Evolutionary conservation across 2,113 vertebrate species (phyloP).

Genomic region (Etheostoma spectabile): DNA sequence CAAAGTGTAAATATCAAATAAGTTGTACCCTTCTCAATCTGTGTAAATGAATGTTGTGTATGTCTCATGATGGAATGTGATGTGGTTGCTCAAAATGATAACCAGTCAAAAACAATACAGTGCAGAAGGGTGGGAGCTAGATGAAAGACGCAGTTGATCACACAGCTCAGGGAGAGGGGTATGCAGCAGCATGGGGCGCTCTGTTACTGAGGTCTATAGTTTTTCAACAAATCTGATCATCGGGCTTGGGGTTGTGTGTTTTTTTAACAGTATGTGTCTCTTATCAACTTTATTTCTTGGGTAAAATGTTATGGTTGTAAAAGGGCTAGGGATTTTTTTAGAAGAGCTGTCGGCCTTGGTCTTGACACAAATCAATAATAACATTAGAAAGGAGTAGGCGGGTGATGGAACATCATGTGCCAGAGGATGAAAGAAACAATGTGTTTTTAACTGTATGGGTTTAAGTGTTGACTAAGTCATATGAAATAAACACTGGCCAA

Average conservation of each 20-base stretch:
- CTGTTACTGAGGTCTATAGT: slow-evolving; percentile 15
- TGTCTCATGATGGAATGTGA: slow-evolving; percentile 6
- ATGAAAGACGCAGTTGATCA: slow-evolving; percentile 21
- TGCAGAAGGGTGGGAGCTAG: slow-evolving; percentile 3
- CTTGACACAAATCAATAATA: slow-evolving; percentile 6
- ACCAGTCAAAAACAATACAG: slow-evolving; percentile 45
- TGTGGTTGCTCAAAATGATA: slow-evolving; percentile 26
- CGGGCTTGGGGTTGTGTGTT: not conserved
- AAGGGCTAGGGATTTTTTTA: not conserved
- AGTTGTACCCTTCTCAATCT: not conserved
- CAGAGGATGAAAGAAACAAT: not conserved
- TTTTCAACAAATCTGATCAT: slow-evolving; percentile 14
- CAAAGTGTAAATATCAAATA: slow-evolving; percentile 5
- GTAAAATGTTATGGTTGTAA: not conserved
- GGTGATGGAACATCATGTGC: not conserved
- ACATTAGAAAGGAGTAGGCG: not conserved
- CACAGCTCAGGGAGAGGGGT: slow-evolving; percentile 4
- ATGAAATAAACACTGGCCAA: not conserved
- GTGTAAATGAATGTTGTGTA: not conserved
- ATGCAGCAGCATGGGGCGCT: not conserved
- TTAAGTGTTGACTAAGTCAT: not conserved
- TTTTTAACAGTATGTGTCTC: not conserved
- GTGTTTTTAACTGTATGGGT: not conserved
- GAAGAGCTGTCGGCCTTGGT: not conserved
- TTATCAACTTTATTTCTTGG: not conserved